Conservation (phyloP, 2,888 invertebrate genomes). For the Fragum whitleyi region DNA sequence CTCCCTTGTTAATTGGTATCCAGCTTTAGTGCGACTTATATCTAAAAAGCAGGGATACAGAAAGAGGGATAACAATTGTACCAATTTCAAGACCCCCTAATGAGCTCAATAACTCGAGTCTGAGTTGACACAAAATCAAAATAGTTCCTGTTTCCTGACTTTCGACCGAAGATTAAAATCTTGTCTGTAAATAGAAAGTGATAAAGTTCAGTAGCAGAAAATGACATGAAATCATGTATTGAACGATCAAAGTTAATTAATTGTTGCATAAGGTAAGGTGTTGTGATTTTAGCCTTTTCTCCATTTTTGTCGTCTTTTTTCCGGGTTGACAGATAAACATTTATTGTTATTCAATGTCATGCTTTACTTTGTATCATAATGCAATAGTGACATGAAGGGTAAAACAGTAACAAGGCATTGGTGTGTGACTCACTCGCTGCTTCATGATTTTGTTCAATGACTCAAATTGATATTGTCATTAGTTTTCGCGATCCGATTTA, state of each 20-base stretch:
- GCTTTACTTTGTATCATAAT: no score
- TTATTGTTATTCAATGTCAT: no score
- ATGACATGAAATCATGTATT: background rate
- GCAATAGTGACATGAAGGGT: no score
- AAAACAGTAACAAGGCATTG: no score
- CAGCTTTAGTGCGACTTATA: background rate
- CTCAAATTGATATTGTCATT: slow-evolving; percentile 20
- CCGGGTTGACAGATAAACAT: background rate
- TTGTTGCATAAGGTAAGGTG: background rate
- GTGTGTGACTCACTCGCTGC: no score
- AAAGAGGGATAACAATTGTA: slow-evolving; percentile 7
- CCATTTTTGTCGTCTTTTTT: background rate
- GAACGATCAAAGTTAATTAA: background rate
- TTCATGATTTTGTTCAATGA: background rate
- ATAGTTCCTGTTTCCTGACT: slow-evolving; percentile 47
- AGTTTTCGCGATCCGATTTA: slow-evolving; percentile 37
- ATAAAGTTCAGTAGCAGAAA: background rate
- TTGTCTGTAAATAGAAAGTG: no score
- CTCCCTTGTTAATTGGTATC: background rate
- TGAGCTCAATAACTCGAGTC: slow-evolving; percentile 27
- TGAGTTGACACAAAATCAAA: slow-evolving; percentile 50
- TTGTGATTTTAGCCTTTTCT: background rate
- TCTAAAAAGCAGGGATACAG: background rate
- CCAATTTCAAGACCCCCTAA: slow-evolving; percentile 34
- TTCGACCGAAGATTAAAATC: background rate